These are phyloP conservation scores for Mythimna impura DNA, from an alignment of 2,888 invertebrate genomes.

Conservation along the genomic window DNA sequence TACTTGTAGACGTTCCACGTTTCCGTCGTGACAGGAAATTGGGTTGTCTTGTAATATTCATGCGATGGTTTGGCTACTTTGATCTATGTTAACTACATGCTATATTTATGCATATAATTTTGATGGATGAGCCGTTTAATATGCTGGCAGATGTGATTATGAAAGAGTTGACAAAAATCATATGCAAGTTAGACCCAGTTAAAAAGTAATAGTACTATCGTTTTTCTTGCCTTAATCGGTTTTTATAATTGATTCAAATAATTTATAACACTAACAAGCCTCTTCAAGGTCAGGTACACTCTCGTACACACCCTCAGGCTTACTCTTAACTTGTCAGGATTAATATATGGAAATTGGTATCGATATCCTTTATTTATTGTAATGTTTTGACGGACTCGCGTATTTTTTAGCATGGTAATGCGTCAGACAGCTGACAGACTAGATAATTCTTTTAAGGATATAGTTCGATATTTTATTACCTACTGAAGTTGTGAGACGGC, in stretches of 20 bases:
- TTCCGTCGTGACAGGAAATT: conserved; percentile 54
- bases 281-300: conserved; percentile 56
- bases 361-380: conserved; percentile 73
- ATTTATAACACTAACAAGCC: conserved; percentile 46
- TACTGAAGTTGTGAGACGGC: conserved; percentile 14
- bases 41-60: conserved; percentile 30
- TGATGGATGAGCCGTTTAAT: neutral
- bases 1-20: conserved; percentile 23
- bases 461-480: conserved; percentile 29
- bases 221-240: neutral
- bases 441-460: conserved; percentile 60
- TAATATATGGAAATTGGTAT: conserved; percentile 82
- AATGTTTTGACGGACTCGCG: conserved; percentile 78
- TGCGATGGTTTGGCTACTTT: conserved; percentile 7
- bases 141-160: neutral
- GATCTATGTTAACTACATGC: neutral
- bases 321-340: conserved; percentile 69
- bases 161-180: neutral
- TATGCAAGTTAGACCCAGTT: neutral
- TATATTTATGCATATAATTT: neutral
- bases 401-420: conserved; percentile 80
- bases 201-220: neutral
- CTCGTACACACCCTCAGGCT: conserved; percentile 60
- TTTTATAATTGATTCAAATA: conserved; percentile 11
- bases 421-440: conserved; percentile 66